A percentile compares a stretch with the other conserved stretches of the same genome.
These are phyloP conservation scores for Calephelis nemesis DNA, from an alignment of 1,140 invertebrate species.

Conservation along the genomic window DNA sequence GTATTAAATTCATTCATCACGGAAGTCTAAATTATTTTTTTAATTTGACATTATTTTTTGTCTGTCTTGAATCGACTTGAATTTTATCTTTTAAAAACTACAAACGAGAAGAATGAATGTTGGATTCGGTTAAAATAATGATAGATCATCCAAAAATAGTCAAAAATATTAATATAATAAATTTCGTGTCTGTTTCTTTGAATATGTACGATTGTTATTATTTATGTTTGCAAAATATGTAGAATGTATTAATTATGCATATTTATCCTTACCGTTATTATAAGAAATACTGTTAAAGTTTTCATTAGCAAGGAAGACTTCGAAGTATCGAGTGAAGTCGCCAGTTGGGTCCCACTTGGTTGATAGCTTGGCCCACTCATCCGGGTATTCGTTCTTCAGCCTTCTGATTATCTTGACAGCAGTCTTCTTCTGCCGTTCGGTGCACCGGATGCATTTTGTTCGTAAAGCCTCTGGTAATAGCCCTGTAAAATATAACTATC, in stretches of 20 bases:
- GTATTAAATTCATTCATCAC: too few species aligned
- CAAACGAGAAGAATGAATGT: too few species aligned
- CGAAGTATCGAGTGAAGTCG: slow-evolving; percentile 77
- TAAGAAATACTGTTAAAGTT: slow-evolving; percentile 63
- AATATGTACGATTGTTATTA: too few species aligned
- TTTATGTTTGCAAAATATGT: too few species aligned
- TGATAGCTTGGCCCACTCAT: slow-evolving; percentile 79
- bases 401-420: slow-evolving; percentile 78
- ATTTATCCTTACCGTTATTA: slow-evolving; percentile 31
- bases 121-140: too few species aligned
- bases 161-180: too few species aligned
- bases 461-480: slow-evolving; percentile 82
- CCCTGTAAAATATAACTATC: slow-evolving; percentile 65
- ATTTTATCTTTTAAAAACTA: too few species aligned
- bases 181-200: too few species aligned
- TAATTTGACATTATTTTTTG: too few species aligned
- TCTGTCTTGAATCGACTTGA: too few species aligned
- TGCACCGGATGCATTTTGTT: slow-evolving; percentile 82
- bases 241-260: background rate
- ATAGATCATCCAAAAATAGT: too few species aligned
- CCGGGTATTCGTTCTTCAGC: slow-evolving; percentile 80
- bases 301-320: slow-evolving; percentile 70
- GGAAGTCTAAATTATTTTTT: too few species aligned
- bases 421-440: slow-evolving; percentile 80
- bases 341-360: slow-evolving; percentile 81